Conservation (phyloP, 2,113 vertebrate species). For the Dermatemys mawii region DNA sequence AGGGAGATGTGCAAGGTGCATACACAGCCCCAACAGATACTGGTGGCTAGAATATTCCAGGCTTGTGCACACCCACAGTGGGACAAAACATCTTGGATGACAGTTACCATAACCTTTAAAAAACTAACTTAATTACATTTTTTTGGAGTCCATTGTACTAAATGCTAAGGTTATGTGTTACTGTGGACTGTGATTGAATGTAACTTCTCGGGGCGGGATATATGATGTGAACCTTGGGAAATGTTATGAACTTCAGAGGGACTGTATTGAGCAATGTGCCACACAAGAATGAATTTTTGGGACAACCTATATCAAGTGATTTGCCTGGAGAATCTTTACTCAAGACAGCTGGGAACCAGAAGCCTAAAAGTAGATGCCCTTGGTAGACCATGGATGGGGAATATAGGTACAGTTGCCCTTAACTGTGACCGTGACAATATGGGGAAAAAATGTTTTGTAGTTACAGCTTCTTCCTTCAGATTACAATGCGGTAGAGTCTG, state of each 20-base stretch:
- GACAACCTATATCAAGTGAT: not conserved
- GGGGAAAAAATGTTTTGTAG: not conserved
- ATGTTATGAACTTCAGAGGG: not conserved
- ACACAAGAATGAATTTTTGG: not conserved
- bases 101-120: not conserved
- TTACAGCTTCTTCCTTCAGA: not conserved
- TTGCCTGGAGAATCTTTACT: not conserved
- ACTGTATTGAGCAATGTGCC: not conserved
- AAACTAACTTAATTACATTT: not conserved
- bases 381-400: not conserved
- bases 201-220: not conserved
- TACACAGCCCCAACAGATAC: not conserved
- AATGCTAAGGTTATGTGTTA: not conserved
- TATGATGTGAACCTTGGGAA: not conserved
- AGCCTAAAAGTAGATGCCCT: not conserved
- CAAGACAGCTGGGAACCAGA: not conserved
- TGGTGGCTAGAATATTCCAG: not conserved
- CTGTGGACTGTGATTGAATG: not conserved
- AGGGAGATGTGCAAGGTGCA: not conserved
- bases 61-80: not conserved
- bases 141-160: not conserved
- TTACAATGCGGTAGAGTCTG: not conserved
- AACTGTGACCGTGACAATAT: not conserved
- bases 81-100: not conserved
- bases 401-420: not conserved